These are phyloP conservation scores for Hirtodrosophila trivittata DNA, from an alignment of 2,888 invertebrate species.

Conservation along the genomic window DNA sequence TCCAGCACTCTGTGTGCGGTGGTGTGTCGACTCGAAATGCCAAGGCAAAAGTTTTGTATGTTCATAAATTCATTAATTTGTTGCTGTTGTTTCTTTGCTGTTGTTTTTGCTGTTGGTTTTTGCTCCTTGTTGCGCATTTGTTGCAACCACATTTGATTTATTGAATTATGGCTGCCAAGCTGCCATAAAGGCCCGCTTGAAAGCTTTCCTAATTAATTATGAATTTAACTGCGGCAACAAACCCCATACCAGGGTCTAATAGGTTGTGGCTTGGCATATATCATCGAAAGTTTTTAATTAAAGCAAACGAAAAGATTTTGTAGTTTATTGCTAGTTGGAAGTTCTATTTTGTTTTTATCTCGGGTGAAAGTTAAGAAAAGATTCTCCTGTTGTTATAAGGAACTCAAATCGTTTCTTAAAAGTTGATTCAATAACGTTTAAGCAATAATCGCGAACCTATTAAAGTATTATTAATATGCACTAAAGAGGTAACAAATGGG, in stretches of 20 bases:
- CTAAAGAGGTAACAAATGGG: neutral
- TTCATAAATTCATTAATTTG: conserved; percentile 81
- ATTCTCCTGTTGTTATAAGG: too few relatives aligned
- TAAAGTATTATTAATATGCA: too few relatives aligned
- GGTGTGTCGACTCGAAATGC: conserved; percentile 52
- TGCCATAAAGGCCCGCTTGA: conserved; percentile 68
- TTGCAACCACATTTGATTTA: conserved; percentile 77
- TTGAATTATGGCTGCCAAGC: conserved; percentile 72
- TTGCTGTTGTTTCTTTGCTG: conserved; percentile 30
- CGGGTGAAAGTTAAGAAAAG: too few relatives aligned
- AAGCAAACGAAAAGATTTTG: conserved; percentile 14
- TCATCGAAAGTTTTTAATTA: conserved; percentile 54
- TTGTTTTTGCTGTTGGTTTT: conserved; percentile 9
- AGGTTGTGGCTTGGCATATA: conserved; percentile 42
- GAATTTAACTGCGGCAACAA: conserved; percentile 64
- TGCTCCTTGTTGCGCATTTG: conserved; percentile 42
- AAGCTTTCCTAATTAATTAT: conserved; percentile 74
- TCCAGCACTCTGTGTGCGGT: conserved; percentile 34
- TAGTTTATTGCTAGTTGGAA: conserved; percentile 1
- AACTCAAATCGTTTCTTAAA: too few relatives aligned
- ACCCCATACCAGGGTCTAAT: conserved; percentile 3
- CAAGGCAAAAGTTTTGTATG: conserved; percentile 69
- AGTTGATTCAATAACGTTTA: too few relatives aligned
- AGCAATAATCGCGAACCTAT: too few relatives aligned
- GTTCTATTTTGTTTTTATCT: too few relatives aligned